Evolutionary conservation across 2,888 invertebrate species (phyloP).

Genomic region (Eristalis intricaria): DNA sequence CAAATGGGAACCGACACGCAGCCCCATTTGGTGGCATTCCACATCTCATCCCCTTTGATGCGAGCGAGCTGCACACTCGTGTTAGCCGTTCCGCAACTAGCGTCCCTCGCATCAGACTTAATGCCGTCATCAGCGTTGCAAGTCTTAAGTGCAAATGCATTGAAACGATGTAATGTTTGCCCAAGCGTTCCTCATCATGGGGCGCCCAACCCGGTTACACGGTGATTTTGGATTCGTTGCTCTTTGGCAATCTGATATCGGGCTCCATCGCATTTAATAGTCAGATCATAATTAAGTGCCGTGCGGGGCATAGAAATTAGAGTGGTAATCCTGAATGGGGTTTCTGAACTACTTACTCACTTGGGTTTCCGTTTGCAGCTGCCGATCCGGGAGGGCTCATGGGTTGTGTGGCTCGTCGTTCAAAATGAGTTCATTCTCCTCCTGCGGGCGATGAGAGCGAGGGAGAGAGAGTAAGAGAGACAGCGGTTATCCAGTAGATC

Average conservation of each 20-base stretch:
- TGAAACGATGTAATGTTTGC: slow-evolving; percentile 2
- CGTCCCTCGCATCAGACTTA: neutral
- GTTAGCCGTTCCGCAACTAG: neutral
- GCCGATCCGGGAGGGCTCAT: neutral
- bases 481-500: neutral
- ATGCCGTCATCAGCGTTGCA: neutral
- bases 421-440: neutral
- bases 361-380: neutral
- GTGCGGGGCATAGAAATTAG: neutral
- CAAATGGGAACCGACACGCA: slow-evolving; percentile 32
- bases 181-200: neutral
- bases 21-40: neutral
- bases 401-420: neutral
- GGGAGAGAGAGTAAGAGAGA: neutral
- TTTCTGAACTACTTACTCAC: neutral
- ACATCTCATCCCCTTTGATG: neutral
- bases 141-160: neutral
- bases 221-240: slow-evolving; percentile 4
- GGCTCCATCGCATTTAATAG: slow-evolving; percentile 6
- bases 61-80: neutral
- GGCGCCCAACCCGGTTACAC: neutral
- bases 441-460: too few species aligned
- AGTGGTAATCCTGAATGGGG: neutral
- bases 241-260: slow-evolving; percentile 3
- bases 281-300: slow-evolving; percentile 31